Percentiles rank a stretch among this genome's conserved stretches.
Evolutionary conservation across 2,888 invertebrate species (phyloP).

Genomic region (Sinelater perroti): DNA sequence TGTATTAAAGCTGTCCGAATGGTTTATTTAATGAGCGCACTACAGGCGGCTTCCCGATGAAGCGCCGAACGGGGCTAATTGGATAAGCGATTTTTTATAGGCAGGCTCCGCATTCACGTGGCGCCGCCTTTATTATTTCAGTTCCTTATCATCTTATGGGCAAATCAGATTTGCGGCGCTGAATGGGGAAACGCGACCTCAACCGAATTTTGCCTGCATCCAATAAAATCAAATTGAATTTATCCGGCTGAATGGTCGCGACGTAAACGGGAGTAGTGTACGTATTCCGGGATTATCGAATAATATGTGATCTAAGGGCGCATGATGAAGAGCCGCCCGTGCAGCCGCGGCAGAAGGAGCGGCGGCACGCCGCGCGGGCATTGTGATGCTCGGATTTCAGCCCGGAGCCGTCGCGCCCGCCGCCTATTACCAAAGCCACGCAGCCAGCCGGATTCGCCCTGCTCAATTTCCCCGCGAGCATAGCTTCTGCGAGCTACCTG

Average conservation of each 20-base stretch:
- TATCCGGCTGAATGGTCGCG: constrained; percentile 38
- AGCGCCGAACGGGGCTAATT: constrained; percentile 6
- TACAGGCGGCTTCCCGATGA: background rate
- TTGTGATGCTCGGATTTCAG: no score
- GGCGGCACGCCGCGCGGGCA: background rate
- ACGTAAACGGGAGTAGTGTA: constrained; percentile 32
- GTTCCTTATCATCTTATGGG: constrained; percentile 37
- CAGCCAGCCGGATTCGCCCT: constrained; percentile 1
- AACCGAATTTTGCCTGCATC: constrained; percentile 37
- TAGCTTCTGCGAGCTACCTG: constrained; percentile 19
- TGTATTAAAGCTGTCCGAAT: no score
- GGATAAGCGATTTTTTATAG: constrained; percentile 16
- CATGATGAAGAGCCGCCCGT: no score
- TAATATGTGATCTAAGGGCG: constrained; percentile 32
- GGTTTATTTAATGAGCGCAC: no score
- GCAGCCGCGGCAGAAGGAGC: no score
- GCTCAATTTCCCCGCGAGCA: constrained; percentile 11
- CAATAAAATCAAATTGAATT: constrained; percentile 40
- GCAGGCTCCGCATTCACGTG: background rate
- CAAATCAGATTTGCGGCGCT: constrained; percentile 36
- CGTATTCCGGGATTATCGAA: constrained; percentile 20
- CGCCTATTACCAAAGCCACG: no score
- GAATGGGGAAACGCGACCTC: constrained; percentile 37
- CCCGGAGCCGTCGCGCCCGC: no score
- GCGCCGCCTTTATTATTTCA: constrained; percentile 33